These are phyloP conservation scores for Coturnix japonica DNA, from an alignment of 2,113 vertebrate species.

Conservation along the genomic window DNA sequence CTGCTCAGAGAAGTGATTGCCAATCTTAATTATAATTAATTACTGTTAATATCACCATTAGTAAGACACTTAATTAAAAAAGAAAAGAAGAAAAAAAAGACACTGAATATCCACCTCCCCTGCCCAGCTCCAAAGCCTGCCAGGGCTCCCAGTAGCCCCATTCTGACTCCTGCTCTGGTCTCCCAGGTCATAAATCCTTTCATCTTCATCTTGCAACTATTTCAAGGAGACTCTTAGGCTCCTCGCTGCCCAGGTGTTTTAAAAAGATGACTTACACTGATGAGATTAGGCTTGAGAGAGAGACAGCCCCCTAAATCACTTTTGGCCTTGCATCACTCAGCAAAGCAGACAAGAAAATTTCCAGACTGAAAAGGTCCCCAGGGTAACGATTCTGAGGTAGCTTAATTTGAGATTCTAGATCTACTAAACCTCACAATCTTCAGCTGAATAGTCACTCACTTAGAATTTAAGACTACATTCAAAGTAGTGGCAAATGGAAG, in stretches of 20 bases:
- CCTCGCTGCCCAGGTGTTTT: neutral
- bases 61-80: neutral
- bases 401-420: conserved; percentile 11
- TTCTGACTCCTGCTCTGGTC: neutral
- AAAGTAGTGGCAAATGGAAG: neutral
- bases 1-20: neutral
- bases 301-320: neutral
- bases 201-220: neutral
- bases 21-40: neutral
- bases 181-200: neutral
- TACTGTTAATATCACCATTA: neutral
- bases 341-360: neutral
- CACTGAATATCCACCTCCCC: neutral
- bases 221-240: neutral
- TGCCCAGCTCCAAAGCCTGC: neutral
- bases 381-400: neutral
- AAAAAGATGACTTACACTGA: neutral
- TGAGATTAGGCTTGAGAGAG: neutral
- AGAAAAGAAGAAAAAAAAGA: neutral
- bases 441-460: neutral
- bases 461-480: neutral
- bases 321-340: neutral
- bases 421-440: neutral
- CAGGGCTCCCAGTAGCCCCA: neutral
- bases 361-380: neutral